phyloP scores from a whole-genome alignment of 2,797 vertebrate species.

The Micromesistius poutassou region DNA sequence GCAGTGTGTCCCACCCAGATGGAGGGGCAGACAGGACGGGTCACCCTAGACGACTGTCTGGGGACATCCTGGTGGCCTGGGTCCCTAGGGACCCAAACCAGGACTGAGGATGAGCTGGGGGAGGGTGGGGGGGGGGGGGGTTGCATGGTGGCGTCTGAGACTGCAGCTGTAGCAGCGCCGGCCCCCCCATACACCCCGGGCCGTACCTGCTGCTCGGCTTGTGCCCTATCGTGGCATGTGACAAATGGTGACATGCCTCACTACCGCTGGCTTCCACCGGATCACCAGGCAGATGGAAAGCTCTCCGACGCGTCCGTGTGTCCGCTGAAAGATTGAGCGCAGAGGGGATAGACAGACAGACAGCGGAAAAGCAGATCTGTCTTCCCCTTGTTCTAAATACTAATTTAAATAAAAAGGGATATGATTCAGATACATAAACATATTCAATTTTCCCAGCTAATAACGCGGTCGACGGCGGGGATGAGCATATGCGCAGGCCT shows the following conservation, averaged over 20 bases:
- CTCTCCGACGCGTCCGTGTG: constrained; percentile 14
- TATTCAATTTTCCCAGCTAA: constrained; percentile 62
- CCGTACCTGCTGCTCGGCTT: constrained; percentile 72
- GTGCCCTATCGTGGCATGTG: constrained; percentile 68
- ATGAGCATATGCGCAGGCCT: constrained; percentile 58
- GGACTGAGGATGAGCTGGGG: not conserved
- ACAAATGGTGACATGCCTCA: constrained; percentile 76
- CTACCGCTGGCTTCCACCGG: constrained; percentile 60
- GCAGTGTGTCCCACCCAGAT: constrained; percentile 54
- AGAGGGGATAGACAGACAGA: constrained; percentile 14
- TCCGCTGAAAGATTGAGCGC: constrained; percentile 11
- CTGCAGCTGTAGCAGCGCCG: constrained; percentile 62
- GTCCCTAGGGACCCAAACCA: constrained; percentile 49
- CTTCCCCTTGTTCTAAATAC: no score
- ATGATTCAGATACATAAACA: constrained; percentile 62
- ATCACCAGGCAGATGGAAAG: constrained; percentile 57
- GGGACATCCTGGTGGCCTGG: constrained; percentile 62
- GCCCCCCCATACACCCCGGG: constrained; percentile 57
- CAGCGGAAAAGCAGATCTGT: constrained; percentile 33
- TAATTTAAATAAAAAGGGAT: no score
- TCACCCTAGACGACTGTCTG: constrained; percentile 55
- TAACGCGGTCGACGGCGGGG: constrained; percentile 39
- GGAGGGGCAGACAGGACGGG: constrained; percentile 43
- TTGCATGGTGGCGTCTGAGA: constrained; percentile 57
- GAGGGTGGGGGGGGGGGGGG: constrained; percentile 9